A percentile compares a stretch with the other conserved stretches of the same genome.
phyloP scores from a whole-genome alignment of 1,140 invertebrate species.

The Parasteatoda tepidariorum region DNA sequence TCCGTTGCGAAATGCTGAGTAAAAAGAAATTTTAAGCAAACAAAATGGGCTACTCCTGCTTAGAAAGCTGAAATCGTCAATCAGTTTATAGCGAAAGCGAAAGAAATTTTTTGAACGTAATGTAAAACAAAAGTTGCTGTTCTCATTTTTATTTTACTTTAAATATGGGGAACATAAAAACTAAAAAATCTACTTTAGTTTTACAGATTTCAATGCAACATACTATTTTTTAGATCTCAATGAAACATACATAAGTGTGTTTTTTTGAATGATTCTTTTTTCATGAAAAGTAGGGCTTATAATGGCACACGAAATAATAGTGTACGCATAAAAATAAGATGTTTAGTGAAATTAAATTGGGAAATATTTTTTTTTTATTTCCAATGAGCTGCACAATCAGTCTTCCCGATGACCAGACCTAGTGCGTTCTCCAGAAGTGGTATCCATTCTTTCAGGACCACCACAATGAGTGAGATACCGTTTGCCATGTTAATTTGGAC shows the following conservation, averaged over 20 bases:
- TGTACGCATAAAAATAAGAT: too few species aligned
- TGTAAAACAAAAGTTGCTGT: neutral
- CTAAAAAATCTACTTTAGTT: neutral
- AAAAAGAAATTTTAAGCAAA: neutral
- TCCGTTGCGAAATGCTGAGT: neutral
- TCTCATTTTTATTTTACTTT: neutral
- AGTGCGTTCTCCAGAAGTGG: too few species aligned
- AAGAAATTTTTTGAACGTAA: neutral
- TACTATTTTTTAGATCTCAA: neutral
- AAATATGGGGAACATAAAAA: neutral
- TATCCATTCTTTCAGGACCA: too few species aligned
- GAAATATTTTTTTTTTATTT: too few species aligned
- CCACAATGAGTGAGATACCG: too few species aligned
- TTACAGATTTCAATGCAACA: neutral
- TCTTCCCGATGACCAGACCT: too few species aligned
- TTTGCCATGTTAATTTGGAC: too few species aligned
- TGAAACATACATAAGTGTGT: neutral
- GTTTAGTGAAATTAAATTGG: too few species aligned
- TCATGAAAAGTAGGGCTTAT: neutral
- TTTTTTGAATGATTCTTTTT: neutral
- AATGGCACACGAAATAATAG: neutral
- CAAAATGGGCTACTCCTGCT: neutral
- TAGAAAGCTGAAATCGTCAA: conserved; percentile 1
- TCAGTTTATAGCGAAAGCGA: conserved; percentile 17
- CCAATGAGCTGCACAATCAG: too few species aligned